Evolutionary conservation across 2,113 vertebrate genomes (phyloP), one percentile per base, ranked within the genome.

Genomic region (Pristiophorus japonicus): DNA sequence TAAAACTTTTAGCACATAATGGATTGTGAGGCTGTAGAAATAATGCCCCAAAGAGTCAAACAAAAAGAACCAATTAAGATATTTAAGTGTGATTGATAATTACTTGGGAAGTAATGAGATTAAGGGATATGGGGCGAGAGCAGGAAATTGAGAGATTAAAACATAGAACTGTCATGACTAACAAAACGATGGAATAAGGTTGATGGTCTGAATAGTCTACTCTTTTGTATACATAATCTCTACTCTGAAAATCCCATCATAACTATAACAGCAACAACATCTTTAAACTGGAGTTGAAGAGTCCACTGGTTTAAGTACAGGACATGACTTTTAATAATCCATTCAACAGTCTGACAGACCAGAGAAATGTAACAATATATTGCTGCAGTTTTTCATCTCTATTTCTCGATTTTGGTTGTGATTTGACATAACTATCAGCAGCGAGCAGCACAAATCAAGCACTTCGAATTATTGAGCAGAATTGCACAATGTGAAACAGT

Each of bases 341-440:
- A 62, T 27, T 62, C n/a, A 91, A 91, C 59, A 91, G 34, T 91
- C 30, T 91, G 38, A 62, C 55, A 91, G 5, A 81, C 4, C 30
- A 27, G 6, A 91, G 88, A 63, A 91, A 91, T 63, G 27, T 81
- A 81, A 45, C 38, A 34, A 90, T 45, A 94, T 94, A 59, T 45
- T 94, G 66, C 34, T 51, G 66, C 12, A 30, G 30, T 27, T 47
- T 45, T 2, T 70, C n/a, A 45, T 94, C 93, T 47, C 42, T 70
- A 94, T 30, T 47, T 94, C 93, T 66, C 27, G 42, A 45, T 67
- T 65, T 90, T 90, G 30, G 4, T 5, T 5, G 45, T 18, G n/a
- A 94, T 27, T 67, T 94, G 42, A 47, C 66, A 51, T 73, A 94
- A 73, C 65, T 94, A n/a, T 63, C 65, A 94, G 65, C 66, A 94